Percentiles rank a stretch among this genome's conserved stretches.
Conservation (phyloP, 2,113 vertebrate species). For the Pituophis catenifer region DNA sequence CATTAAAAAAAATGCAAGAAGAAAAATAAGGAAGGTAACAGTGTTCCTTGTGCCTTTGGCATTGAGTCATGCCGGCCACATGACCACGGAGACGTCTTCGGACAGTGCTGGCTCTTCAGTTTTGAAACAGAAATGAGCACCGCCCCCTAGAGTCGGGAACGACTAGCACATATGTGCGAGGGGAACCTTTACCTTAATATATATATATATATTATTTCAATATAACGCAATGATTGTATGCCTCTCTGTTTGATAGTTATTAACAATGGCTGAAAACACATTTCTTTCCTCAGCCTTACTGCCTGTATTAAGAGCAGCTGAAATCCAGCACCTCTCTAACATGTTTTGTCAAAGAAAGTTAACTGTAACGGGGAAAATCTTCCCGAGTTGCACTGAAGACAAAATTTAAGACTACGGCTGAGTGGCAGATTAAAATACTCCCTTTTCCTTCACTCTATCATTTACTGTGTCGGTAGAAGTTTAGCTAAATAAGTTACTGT, state of each 20-base stretch:
- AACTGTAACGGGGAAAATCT: neutral
- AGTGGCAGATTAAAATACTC: neutral
- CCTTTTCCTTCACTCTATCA: neutral
- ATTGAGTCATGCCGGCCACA: no score
- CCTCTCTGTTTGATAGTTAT: neutral
- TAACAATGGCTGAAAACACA: neutral
- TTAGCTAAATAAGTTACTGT: slow-evolving; percentile 42
- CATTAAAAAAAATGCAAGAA: no score
- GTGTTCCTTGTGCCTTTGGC: no score
- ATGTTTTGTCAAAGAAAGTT: neutral
- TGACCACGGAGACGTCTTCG: no score
- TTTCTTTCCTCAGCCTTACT: neutral
- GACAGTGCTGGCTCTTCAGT: no score
- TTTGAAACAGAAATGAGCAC: no score
- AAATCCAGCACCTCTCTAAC: neutral
- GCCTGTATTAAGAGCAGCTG: neutral
- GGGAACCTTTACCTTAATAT: no score
- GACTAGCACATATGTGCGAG: no score
- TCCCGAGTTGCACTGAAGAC: neutral
- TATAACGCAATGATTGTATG: neutral
- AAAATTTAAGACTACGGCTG: neutral
- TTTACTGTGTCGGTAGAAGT: neutral
- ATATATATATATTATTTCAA: neutral
- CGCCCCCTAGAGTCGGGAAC: no score
- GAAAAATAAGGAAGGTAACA: no score